These are phyloP conservation scores for Ptychobarbus kaznakovi DNA, from an alignment of 2,797 vertebrate species.

Conservation along the genomic window DNA sequence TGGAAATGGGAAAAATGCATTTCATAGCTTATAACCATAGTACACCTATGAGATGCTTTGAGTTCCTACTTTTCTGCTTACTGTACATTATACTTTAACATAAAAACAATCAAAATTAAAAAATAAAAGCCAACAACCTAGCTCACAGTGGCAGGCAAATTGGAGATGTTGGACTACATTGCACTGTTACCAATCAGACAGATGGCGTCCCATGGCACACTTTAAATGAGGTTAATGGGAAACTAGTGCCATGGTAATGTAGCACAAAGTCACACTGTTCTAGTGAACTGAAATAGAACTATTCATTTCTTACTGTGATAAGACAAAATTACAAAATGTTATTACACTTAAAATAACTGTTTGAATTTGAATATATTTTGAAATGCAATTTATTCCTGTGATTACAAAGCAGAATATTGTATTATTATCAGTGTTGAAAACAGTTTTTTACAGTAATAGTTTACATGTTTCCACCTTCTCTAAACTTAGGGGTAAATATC, in stretches of 20 bases:
- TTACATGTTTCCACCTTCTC: background rate
- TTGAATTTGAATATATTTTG: background rate
- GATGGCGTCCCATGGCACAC: background rate
- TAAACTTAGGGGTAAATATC: background rate
- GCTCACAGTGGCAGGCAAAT: background rate
- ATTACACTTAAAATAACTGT: background rate
- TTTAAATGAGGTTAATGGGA: conserved; percentile 27
- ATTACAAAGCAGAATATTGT: background rate
- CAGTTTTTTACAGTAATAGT: background rate
- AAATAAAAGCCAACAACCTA: background rate
- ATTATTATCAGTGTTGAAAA: background rate
- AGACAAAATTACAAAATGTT: background rate
- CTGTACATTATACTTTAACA: background rate
- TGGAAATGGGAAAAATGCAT: background rate
- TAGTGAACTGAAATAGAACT: background rate
- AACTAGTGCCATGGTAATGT: conserved; percentile 6
- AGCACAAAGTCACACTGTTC: conserved; percentile 30
- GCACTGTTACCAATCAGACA: background rate
- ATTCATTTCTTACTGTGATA: background rate
- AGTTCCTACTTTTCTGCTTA: background rate
- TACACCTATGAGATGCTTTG: background rate
- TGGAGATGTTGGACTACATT: background rate
- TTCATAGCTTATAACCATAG: background rate
- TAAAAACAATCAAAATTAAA: background rate
- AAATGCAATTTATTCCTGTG: background rate